These are phyloP conservation scores for Pan troglodytes DNA, from an alignment of 2,113 vertebrate species.

Conservation along the genomic window DNA sequence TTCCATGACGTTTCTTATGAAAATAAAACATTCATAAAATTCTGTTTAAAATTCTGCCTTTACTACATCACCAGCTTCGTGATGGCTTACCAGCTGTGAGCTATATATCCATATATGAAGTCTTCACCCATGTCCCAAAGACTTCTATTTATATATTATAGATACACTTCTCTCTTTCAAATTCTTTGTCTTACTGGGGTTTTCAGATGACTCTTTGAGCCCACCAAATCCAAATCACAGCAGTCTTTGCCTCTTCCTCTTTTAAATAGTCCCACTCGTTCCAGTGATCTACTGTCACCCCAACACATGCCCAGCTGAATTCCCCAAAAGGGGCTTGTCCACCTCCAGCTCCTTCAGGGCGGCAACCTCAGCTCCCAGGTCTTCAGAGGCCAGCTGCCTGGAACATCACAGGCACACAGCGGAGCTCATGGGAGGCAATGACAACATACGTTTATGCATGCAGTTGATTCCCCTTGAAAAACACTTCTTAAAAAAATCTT, in stretches of 20 bases:
- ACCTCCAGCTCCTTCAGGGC: background rate
- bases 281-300: background rate
- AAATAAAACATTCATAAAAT: background rate
- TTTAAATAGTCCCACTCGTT: background rate
- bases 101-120: background rate
- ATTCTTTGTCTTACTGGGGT: background rate
- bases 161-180: background rate
- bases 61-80: background rate
- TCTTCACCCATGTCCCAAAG: background rate
- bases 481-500: background rate
- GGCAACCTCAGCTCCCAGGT: fast-evolving
- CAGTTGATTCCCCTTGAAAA: background rate
- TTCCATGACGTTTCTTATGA: background rate
- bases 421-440: background rate
- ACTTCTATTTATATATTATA: background rate
- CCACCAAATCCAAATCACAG: background rate
- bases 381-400: background rate
- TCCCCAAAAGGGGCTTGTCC: background rate
- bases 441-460: background rate
- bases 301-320: background rate
- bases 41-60: background rate
- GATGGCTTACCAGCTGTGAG: too few relatives aligned
- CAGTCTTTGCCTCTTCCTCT: background rate
- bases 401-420: fast-evolving
- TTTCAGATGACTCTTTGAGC: background rate